A percentile compares a stretch with the other conserved stretches of the same genome.
Evolutionary conservation across 2,888 invertebrate species (phyloP).

Genomic region (Tipula helvola): DNA sequence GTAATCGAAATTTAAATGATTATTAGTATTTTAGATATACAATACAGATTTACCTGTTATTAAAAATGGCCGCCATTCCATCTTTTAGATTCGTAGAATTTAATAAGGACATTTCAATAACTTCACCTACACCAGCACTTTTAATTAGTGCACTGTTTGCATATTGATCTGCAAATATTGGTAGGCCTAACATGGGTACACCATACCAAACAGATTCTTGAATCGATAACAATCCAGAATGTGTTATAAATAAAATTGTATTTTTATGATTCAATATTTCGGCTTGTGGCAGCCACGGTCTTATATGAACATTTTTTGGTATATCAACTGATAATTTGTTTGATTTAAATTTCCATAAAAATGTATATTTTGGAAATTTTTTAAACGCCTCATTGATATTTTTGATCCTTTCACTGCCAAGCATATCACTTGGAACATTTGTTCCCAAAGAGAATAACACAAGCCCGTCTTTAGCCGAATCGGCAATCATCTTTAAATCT

Average conservation of each 20-base stretch:
- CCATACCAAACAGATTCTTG: constrained; percentile 28
- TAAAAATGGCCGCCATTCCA: background rate
- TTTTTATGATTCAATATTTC: constrained; percentile 30
- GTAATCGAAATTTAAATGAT: background rate
- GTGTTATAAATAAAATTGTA: constrained; percentile 25
- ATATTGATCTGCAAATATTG: constrained; percentile 25
- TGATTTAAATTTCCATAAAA: constrained; percentile 31
- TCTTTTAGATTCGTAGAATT: background rate
- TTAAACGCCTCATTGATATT: constrained; percentile 23
- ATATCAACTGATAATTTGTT: constrained; percentile 12
- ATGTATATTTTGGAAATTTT: constrained; percentile 25
- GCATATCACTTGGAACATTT: constrained; percentile 20
- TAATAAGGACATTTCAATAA: background rate
- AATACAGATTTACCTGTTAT: background rate
- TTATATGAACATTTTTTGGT: constrained; percentile 32
- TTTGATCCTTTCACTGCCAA: constrained; percentile 17
- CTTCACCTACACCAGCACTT: background rate
- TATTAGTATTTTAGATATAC: background rate
- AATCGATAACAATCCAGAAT: constrained; percentile 26
- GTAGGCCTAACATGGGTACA: constrained; percentile 27
- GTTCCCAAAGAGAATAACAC: constrained; percentile 29
- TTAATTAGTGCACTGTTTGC: background rate
- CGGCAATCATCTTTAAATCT: constrained; percentile 17
- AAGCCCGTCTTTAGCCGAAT: constrained; percentile 22
- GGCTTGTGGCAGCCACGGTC: constrained; percentile 39